These are phyloP conservation scores for Pogona vitticeps DNA, from an alignment of 2,113 vertebrate species.

Conservation along the genomic window DNA sequence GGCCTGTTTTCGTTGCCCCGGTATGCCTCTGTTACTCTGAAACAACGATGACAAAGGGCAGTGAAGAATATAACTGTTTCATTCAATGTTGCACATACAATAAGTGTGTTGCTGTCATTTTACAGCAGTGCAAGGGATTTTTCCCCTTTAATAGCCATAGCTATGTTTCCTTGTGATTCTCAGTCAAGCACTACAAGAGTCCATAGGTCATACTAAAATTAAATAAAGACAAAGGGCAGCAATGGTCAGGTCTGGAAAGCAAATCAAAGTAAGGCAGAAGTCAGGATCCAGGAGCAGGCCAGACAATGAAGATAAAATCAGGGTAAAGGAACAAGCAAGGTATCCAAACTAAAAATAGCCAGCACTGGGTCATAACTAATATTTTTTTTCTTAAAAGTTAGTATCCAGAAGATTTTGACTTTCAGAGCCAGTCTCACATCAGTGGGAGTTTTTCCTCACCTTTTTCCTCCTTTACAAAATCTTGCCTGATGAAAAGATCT, in stretches of 20 bases:
- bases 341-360: no score
- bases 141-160: neutral
- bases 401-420: no score
- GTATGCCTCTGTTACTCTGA: slow-evolving; percentile 14
- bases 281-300: neutral
- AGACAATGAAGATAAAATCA: no score
- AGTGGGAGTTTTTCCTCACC: no score
- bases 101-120: neutral
- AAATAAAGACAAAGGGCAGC: neutral
- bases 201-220: neutral
- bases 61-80: neutral
- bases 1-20: slow-evolving; percentile 13
- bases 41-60: neutral
- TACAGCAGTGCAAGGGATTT: neutral
- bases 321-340: no score
- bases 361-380: no score
- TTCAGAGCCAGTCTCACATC: no score
- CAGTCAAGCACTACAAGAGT: neutral
- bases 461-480: no score
- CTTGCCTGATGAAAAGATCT: no score
- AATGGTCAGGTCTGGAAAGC: no score
- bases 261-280: neutral
- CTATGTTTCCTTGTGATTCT: neutral
- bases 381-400: no score
- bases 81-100: neutral